phyloP scores from a whole-genome alignment of 2,797 vertebrate species.

The Thunnus albacares region DNA sequence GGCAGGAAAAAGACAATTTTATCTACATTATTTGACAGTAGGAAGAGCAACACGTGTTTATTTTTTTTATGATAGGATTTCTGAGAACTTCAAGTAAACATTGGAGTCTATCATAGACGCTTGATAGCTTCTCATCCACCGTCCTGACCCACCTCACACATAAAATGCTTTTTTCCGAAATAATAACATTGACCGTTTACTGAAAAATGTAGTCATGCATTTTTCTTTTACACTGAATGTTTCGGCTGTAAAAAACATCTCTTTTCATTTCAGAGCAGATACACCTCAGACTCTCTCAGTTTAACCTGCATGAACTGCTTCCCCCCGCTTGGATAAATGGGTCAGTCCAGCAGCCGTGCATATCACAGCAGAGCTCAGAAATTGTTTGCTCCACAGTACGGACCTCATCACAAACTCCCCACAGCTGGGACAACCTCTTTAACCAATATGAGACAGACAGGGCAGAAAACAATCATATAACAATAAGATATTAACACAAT shows the following conservation, averaged over 20 bases:
- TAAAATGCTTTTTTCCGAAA: neutral
- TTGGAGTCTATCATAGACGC: too few relatives aligned
- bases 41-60: neutral
- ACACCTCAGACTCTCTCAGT: slow-evolving; percentile 2
- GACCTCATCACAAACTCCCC: slow-evolving; percentile 30
- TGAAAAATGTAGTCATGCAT: neutral
- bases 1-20: neutral
- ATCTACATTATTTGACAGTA: neutral
- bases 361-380: neutral
- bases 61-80: neutral
- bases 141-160: neutral
- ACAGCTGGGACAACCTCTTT: slow-evolving; percentile 7
- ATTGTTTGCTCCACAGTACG: slow-evolving; percentile 19
- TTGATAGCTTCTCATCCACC: too few relatives aligned
- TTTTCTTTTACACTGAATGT: neutral
- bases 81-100: neutral
- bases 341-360: neutral
- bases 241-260: slow-evolving; percentile 14
- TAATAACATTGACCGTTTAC: neutral
- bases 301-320: slow-evolving; percentile 8
- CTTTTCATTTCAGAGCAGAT: slow-evolving; percentile 18
- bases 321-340: slow-evolving; percentile 30
- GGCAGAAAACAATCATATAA: neutral
- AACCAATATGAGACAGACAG: slow-evolving; percentile 15
- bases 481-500: neutral